Conservation (phyloP, 2,888 invertebrate genomes). For the Amiota mariae region DNA sequence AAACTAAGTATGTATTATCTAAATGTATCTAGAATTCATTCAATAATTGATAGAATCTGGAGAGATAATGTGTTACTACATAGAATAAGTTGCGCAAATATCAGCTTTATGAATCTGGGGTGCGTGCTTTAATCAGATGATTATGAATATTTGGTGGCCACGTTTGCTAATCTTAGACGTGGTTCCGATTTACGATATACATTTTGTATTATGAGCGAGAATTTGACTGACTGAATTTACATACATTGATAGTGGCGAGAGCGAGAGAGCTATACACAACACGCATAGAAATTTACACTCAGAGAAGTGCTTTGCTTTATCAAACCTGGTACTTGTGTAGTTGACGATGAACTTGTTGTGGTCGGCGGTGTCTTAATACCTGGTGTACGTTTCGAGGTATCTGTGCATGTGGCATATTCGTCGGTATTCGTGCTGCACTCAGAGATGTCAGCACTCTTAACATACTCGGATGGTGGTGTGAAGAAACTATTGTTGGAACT, state of each 20-base stretch:
- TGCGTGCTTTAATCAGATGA: background rate
- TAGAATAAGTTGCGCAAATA: slow-evolving; percentile 7
- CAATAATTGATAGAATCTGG: background rate
- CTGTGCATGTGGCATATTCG: slow-evolving; percentile 91
- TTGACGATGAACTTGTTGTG: slow-evolving; percentile 73
- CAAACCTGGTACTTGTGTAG: slow-evolving; percentile 75
- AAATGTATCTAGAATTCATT: too few relatives aligned
- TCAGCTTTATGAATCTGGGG: slow-evolving; percentile 2
- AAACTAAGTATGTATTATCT: too few relatives aligned
- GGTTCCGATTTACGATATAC: background rate
- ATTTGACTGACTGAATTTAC: background rate
- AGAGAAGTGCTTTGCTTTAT: slow-evolving; percentile 25
- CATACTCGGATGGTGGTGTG: slow-evolving; percentile 46
- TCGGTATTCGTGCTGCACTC: slow-evolving; percentile 89
- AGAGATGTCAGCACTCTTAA: slow-evolving; percentile 83
- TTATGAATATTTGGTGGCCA: background rate
- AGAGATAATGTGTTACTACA: background rate
- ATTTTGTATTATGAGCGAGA: too few relatives aligned
- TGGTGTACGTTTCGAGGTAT: slow-evolving; percentile 79
- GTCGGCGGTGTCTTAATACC: slow-evolving; percentile 75
- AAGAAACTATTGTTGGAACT: slow-evolving; percentile 46
- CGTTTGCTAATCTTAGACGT: background rate
- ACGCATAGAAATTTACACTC: slow-evolving; percentile 18
- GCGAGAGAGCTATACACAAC: slow-evolving; percentile 17
- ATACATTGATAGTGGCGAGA: background rate